These are phyloP conservation scores for Agrotis exclamationis DNA, from an alignment of 2,888 invertebrate genomes.

Conservation along the genomic window DNA sequence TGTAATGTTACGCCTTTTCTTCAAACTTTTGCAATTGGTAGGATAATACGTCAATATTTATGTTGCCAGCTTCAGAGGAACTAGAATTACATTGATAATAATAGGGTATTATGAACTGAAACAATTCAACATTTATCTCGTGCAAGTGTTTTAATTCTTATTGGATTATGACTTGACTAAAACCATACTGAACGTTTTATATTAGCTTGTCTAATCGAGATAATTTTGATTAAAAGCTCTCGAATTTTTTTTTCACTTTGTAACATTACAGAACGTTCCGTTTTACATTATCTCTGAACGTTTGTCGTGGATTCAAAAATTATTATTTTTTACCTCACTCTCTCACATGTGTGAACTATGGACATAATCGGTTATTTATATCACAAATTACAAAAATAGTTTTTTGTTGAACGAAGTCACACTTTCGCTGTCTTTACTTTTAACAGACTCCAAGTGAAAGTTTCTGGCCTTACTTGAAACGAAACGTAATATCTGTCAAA, in stretches of 20 bases:
- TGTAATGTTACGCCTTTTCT: slow-evolving; percentile 1
- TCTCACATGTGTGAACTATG: neutral
- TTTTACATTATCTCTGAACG: neutral
- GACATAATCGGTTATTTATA: no score
- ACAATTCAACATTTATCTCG: slow-evolving; percentile 2
- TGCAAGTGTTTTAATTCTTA: neutral
- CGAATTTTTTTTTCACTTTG: slow-evolving; percentile 21
- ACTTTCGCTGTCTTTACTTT: no score
- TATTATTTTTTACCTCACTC: no score
- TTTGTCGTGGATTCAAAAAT: neutral
- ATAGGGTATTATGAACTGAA: neutral
- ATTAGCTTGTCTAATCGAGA: no score
- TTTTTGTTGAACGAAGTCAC: no score
- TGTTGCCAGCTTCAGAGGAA: slow-evolving; percentile 17
- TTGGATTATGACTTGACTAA: no score
- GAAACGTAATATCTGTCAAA: slow-evolving; percentile 24
- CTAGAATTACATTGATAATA: slow-evolving; percentile 7
- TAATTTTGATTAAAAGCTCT: neutral
- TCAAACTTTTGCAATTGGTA: slow-evolving; percentile 29
- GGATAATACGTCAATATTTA: slow-evolving; percentile 54
- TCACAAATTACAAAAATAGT: neutral
- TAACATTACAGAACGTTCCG: slow-evolving; percentile 18
- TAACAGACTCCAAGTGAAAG: neutral
- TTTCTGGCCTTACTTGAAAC: fast-evolving
- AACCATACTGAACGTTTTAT: no score